phyloP scores from a whole-genome alignment of 1,140 invertebrate species.

The Gonatopus flavifemur region DNA sequence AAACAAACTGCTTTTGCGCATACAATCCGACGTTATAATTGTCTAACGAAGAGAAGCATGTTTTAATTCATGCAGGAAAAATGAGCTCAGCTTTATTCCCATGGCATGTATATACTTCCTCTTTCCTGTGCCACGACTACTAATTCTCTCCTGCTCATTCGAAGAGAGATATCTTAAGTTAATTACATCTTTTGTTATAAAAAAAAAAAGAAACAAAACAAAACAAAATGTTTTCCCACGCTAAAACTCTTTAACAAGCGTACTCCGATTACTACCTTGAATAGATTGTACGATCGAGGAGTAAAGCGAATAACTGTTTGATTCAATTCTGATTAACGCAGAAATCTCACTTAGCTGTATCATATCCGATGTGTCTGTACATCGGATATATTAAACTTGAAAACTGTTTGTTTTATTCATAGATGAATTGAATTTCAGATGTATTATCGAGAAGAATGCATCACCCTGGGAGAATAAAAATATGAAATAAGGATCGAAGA shows the following conservation, averaged over 20 bases:
- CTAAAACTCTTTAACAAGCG: constrained; percentile 13
- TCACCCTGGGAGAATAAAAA: constrained; percentile 16
- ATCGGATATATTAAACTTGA: no score
- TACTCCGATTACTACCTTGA: background rate
- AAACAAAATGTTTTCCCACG: constrained; percentile 34
- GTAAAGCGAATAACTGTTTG: no score
- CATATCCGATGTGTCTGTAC: no score
- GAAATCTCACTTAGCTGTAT: no score
- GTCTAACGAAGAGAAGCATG: constrained; percentile 14
- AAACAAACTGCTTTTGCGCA: no score
- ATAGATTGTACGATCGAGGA: no score
- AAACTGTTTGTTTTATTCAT: no score
- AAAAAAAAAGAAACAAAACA: no score
- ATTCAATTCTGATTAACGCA: no score
- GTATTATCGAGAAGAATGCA: constrained; percentile 5
- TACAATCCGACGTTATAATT: no score
- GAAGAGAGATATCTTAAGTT: constrained; percentile 32
- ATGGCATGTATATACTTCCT: constrained; percentile 28
- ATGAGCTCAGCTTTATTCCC: constrained; percentile 35
- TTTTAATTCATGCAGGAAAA: constrained; percentile 39
- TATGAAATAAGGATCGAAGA: no score
- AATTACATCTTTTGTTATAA: constrained; percentile 27
- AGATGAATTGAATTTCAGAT: no score
- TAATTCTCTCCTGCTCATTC: constrained; percentile 30
- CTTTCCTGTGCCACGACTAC: constrained; percentile 32